A percentile compares a stretch with the other conserved stretches of the same genome.
Conservation (phyloP, 2,113 vertebrate species). For the Sarotherodon lohbergeri region DNA sequence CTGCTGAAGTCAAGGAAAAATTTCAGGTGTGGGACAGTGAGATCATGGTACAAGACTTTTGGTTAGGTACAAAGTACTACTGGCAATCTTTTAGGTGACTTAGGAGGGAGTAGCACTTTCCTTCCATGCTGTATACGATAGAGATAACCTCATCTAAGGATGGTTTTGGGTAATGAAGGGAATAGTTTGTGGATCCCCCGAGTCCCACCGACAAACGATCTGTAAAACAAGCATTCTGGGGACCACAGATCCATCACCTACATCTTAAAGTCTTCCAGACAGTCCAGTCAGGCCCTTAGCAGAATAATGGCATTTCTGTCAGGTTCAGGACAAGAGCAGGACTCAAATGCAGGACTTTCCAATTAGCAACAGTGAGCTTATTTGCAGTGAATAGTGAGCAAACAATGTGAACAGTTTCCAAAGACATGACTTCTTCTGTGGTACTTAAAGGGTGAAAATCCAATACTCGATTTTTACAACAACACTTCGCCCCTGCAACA, state of each 20-base stretch:
- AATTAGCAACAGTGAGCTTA: background rate
- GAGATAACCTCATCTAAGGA: background rate
- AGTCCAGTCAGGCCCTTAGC: background rate
- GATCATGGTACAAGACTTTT: background rate
- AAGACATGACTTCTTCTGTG: background rate
- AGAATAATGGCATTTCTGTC: background rate
- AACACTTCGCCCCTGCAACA: background rate
- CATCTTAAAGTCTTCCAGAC: background rate
- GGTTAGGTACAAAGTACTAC: background rate
- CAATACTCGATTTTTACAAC: background rate
- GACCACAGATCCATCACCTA: background rate
- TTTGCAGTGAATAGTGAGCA: background rate
- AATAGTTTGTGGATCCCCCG: background rate
- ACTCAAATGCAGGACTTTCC: background rate
- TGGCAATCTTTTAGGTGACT: background rate
- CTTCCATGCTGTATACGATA: background rate
- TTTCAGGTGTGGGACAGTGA: background rate
- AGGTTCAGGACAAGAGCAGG: background rate
- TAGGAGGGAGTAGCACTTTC: background rate
- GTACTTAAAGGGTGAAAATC: background rate
- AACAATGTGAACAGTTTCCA: background rate
- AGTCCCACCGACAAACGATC: background rate
- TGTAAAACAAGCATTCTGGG: background rate
- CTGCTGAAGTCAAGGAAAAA: background rate
- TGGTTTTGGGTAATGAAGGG: background rate